These are phyloP conservation scores for Heliconius ethilla DNA, from an alignment of 2,888 invertebrate species.

Conservation along the genomic window DNA sequence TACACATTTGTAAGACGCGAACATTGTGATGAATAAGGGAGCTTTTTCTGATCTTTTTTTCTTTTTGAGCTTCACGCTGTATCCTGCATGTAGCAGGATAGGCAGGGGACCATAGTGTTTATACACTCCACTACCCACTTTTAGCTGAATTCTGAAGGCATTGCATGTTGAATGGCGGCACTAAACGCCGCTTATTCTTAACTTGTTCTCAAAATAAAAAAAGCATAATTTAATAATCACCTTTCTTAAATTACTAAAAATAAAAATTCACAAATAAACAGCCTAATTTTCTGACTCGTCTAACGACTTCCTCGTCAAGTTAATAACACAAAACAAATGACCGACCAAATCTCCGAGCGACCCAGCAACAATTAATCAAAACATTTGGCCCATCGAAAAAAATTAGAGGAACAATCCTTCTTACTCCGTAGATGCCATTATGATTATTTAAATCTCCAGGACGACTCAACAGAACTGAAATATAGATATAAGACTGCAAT, in stretches of 20 bases:
- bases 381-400: conserved; percentile 62
- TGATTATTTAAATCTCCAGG: conserved; percentile 79
- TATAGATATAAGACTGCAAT: conserved; percentile 79
- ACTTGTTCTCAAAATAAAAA: background rate
- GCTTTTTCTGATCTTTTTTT: background rate
- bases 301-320: conserved; percentile 76
- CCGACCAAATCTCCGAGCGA: conserved; percentile 64
- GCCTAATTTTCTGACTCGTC: conserved; percentile 62
- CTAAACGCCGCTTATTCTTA: background rate
- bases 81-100: background rate
- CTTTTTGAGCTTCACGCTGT: background rate
- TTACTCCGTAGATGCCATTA: conserved; percentile 59
- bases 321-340: conserved; percentile 79
- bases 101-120: background rate
- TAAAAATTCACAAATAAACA: conserved; percentile 51
- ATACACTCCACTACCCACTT: background rate
- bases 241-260: conserved; percentile 19
- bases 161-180: background rate
- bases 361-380: conserved; percentile 77
- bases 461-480: conserved; percentile 70
- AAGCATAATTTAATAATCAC: background rate
- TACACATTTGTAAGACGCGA: conserved; percentile 14
- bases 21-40: background rate
- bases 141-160: background rate
- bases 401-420: conserved; percentile 67